Conservation (phyloP, 2,888 invertebrate species). For the Protonemura montana region DNA sequence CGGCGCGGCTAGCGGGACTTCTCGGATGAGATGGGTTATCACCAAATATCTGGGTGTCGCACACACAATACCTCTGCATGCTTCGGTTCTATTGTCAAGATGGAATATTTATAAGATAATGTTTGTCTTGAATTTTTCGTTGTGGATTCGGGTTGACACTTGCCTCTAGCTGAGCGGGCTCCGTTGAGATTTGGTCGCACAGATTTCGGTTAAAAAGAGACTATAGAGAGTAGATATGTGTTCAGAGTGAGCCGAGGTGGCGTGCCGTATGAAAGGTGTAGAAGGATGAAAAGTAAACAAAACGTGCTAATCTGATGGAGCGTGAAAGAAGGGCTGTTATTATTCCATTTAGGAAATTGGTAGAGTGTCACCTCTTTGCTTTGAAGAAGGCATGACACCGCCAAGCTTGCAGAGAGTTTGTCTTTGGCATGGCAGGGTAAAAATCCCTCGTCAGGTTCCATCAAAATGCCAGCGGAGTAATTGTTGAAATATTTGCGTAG, state of each 20-base stretch:
- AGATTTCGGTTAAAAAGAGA: not conserved
- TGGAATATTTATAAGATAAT: not conserved
- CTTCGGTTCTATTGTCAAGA: not conserved
- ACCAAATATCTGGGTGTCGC: not conserved
- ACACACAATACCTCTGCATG: not conserved
- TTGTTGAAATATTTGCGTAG: not conserved
- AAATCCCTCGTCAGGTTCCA: not conserved
- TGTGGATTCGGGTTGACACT: not conserved
- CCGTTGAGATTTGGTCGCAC: not conserved
- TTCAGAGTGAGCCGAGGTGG: not conserved
- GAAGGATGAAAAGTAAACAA: not conserved
- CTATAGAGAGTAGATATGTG: not conserved
- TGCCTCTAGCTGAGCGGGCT: not conserved
- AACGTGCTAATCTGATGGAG: not conserved
- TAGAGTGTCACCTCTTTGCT: not conserved
- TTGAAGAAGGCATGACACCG: not conserved
- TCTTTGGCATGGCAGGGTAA: not conserved
- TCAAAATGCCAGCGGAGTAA: not conserved
- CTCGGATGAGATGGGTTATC: not conserved
- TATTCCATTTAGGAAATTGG: slow-evolving; percentile 12
- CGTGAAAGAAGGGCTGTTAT: slow-evolving; percentile 7
- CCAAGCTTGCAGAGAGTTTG: not conserved
- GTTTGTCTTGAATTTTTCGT: not conserved
- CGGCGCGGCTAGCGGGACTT: not conserved
- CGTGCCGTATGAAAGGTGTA: not conserved